Evolutionary conservation across 2,113 vertebrate species (phyloP).

Genomic region (Riparia riparia): DNA sequence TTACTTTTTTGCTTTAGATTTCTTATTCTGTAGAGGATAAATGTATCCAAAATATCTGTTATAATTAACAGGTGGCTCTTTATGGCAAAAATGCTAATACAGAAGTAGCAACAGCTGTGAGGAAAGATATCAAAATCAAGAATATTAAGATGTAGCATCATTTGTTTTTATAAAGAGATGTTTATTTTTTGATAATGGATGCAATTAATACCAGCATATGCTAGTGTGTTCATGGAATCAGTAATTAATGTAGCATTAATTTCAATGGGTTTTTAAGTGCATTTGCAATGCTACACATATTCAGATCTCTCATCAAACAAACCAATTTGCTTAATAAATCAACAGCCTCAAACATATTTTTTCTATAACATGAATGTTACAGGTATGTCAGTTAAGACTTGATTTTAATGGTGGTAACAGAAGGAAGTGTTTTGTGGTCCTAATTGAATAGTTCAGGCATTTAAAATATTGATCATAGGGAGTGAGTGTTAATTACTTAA

Average conservation of each 20-base stretch:
- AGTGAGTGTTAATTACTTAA: conserved; percentile 69
- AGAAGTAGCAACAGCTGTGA: conserved; percentile 74
- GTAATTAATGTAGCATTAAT: conserved; percentile 77
- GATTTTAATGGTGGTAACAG: conserved; percentile 39
- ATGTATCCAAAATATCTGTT: conserved; percentile 49
- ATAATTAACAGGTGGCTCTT: conserved; percentile 66
- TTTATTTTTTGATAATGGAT: conserved; percentile 78
- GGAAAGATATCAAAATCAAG: conserved; percentile 51
- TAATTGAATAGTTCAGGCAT: conserved; percentile 68
- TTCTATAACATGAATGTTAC: neutral
- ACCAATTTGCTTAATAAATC: conserved; percentile 29
- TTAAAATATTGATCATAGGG: conserved; percentile 59
- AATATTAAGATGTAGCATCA: conserved; percentile 70
- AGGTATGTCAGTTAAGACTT: conserved; percentile 17
- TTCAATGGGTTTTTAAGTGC: conserved; percentile 57
- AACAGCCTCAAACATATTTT: neutral
- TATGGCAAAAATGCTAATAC: conserved; percentile 40
- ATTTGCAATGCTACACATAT: conserved; percentile 14
- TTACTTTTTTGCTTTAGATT: neutral
- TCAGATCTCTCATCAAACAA: neutral
- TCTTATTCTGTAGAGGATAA: neutral
- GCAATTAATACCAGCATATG: conserved; percentile 80
- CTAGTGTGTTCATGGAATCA: conserved; percentile 52
- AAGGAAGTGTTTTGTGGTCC: conserved; percentile 30
- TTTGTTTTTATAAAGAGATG: conserved; percentile 78